Base-by-base conservation (phyloP, 1,140 invertebrate genomes). In the Brachionus calyciflorus region DNA sequence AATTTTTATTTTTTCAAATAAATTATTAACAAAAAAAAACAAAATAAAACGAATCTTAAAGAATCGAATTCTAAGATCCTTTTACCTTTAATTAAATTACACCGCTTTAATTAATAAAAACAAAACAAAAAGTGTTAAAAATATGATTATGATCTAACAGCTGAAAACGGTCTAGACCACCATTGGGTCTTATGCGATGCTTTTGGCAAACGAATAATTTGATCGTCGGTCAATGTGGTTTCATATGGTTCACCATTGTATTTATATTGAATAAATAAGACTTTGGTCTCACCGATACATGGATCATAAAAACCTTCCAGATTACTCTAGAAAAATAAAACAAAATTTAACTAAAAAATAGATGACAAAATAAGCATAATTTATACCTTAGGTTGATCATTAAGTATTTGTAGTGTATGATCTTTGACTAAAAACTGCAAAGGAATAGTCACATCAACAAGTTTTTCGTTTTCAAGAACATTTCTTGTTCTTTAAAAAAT, bases 291-390 rank as follows among this genome's bases (percentile, higher is more conserved):
- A 2, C 94, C 93, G 17, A 95, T 88, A 81, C 93, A 93, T 0
- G 94, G 93, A 85, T 98, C 96, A 85, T 92, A 98, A 85, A 99
- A 98, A 28, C 96, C 96, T 40, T 94, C 92, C 63, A 98, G 84
- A 82, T 96, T 91, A 82, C 91, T 91, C 94, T 98, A n/a, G n/a
- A n/a, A n/a, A n/a, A n/a, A n/a, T 84, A 51, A 89, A 88, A 78
- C 80, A 26, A 46, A 55, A 46, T 51, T 17, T 10, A 17, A 33
- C 51, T 14, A 17, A 30, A 21, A 28, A 17, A 17, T 30, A 1
- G 21, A 10, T 70, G 9, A 26, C 12, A 12, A 41, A 14, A 68
- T 12, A 3, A 26, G 17, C 12, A 33, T 40, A 9, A 60, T 17
- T 17, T 19, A 81, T 85, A 96, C 93, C 89, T 96, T 97, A 26